These are phyloP conservation scores for Cephus pygmeus DNA, from an alignment of 2,888 invertebrate species.

Conservation along the genomic window DNA sequence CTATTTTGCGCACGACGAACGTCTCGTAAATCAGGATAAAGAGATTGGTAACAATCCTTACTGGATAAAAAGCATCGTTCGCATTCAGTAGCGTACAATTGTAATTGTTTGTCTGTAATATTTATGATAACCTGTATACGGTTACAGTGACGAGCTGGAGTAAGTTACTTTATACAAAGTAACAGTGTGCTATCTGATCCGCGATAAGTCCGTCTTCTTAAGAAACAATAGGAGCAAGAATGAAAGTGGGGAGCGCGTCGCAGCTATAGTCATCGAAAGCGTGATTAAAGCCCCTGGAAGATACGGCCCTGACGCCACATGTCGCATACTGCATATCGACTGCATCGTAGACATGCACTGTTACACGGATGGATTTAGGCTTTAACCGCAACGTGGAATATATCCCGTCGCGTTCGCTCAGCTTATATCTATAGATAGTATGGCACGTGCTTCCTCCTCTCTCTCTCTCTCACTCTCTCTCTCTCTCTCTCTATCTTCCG, in stretches of 20 bases:
- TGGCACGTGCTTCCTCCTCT: background rate
- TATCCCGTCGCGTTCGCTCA: background rate
- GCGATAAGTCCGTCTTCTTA: background rate
- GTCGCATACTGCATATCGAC: conserved; percentile 27
- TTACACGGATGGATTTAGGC: conserved; percentile 23
- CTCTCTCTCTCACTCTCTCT: background rate
- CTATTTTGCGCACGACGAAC: background rate
- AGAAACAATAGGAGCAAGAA: background rate
- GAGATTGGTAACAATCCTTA: too few species aligned
- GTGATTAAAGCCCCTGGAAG: conserved; percentile 4
- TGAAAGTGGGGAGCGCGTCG: background rate
- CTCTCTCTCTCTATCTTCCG: conserved; percentile 6
- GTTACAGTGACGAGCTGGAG: background rate
- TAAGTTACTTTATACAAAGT: background rate
- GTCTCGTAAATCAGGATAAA: background rate
- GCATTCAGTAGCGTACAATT: too few species aligned
- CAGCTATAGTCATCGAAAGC: background rate
- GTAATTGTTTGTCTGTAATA: background rate
- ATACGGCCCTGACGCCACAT: conserved; percentile 19
- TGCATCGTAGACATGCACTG: conserved; percentile 20
- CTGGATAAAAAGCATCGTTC: too few species aligned
- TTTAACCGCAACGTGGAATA: conserved; percentile 20
- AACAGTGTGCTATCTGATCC: background rate
- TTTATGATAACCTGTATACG: background rate
- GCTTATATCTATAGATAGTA: background rate